phyloP scores from a whole-genome alignment of 2,888 invertebrate species.

The Itoplectis maculator region DNA sequence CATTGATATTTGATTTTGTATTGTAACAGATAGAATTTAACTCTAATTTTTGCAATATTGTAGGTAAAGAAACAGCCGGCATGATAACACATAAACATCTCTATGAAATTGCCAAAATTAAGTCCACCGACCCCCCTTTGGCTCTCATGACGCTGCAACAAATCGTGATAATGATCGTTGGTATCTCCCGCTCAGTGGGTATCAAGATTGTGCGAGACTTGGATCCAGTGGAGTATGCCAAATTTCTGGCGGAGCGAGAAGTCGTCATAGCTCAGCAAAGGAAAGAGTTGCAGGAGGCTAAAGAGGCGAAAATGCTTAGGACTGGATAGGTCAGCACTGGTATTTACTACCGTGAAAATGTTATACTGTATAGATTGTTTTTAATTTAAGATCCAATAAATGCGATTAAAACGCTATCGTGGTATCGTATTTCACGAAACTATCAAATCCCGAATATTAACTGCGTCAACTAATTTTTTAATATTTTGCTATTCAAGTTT shows the following conservation, averaged over 20 bases:
- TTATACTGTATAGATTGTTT: conserved; percentile 56
- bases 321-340: conserved; percentile 86
- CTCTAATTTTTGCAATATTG: conserved; percentile 65
- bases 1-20: background rate
- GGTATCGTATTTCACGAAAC: background rate
- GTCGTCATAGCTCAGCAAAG: conserved; percentile 90
- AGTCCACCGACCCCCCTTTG: conserved; percentile 93
- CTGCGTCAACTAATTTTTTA: background rate
- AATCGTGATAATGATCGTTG: conserved; percentile 92
- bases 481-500: background rate
- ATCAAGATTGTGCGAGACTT: conserved; percentile 93
- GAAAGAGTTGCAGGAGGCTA: conserved; percentile 91
- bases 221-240: conserved; percentile 91
- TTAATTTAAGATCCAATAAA: conserved; percentile 6
- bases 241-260: conserved; percentile 92
- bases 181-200: conserved; percentile 92
- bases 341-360: conserved; percentile 15
- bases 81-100: conserved; percentile 97
- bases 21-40: background rate
- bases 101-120: conserved; percentile 99
- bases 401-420: background rate
- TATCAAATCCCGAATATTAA: background rate
- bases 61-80: conserved; percentile 92
- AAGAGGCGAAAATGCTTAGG: conserved; percentile 96
- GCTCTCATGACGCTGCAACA: conserved; percentile 88